Conservation (phyloP, 2,888 invertebrate genomes). For the Tetranychus piercei region DNA sequence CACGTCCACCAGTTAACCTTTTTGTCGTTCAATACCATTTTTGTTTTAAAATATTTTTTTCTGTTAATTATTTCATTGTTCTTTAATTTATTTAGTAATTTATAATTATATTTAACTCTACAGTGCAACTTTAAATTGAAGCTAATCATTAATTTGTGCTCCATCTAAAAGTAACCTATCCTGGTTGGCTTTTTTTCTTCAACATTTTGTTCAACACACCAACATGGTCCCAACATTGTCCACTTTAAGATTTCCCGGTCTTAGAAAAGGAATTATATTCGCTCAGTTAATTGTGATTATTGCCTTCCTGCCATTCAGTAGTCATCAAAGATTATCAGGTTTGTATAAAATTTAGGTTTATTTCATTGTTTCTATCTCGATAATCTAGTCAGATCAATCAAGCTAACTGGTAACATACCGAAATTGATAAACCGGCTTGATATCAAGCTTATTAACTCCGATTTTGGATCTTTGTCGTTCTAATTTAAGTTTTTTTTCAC, state of each 20-base stretch:
- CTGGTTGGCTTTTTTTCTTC: background rate
- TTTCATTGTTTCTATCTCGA: background rate
- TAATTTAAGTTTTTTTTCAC: background rate
- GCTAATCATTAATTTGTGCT: too few relatives aligned
- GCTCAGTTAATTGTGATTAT: background rate
- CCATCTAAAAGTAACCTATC: background rate
- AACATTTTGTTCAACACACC: background rate
- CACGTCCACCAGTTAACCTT: background rate
- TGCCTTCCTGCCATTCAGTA: background rate
- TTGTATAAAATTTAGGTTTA: background rate
- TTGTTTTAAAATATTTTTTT: background rate
- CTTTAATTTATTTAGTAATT: background rate
- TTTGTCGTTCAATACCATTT: background rate
- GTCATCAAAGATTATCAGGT: background rate
- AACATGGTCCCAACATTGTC: background rate
- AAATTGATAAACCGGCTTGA: background rate
- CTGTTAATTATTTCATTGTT: background rate
- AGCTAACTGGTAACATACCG: too few relatives aligned
- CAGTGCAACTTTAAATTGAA: too few relatives aligned
- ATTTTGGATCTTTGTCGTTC: background rate
- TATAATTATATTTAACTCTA: too few relatives aligned
- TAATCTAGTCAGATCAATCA: too few relatives aligned
- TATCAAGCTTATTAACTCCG: background rate
- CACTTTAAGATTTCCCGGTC: background rate
- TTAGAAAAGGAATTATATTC: background rate